These are phyloP conservation scores for Argynnis bischoffii DNA, from an alignment of 2,888 invertebrate genomes.

Conservation along the genomic window DNA sequence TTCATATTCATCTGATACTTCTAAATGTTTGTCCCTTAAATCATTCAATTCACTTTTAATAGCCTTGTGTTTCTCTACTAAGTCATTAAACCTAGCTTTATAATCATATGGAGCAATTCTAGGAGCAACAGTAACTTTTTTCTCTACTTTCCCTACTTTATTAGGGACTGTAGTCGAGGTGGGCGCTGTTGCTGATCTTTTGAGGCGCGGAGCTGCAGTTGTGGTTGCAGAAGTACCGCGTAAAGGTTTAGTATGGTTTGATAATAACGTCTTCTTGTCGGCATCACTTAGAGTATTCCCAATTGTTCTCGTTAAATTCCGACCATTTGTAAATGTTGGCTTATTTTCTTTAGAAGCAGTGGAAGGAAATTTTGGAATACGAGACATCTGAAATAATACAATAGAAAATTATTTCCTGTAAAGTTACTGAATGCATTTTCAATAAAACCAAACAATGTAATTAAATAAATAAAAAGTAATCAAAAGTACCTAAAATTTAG, in stretches of 20 bases:
- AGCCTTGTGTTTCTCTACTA: constrained; percentile 82
- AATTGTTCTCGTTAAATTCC: constrained; percentile 52
- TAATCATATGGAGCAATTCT: constrained; percentile 85
- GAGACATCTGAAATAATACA: constrained; percentile 67
- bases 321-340: constrained; percentile 56
- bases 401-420: not conserved
- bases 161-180: constrained; percentile 52
- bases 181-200: constrained; percentile 66
- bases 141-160: constrained; percentile 66
- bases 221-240: constrained; percentile 46
- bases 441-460: not conserved
- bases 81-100: constrained; percentile 84
- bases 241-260: constrained; percentile 68
- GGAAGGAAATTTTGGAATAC: constrained; percentile 70
- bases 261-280: constrained; percentile 67
- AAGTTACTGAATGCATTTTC: not conserved
- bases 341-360: constrained; percentile 66
- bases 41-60: constrained; percentile 79
- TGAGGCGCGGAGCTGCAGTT: constrained; percentile 59
- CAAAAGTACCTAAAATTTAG: no score
- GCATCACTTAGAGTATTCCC: constrained; percentile 66
- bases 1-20: constrained; percentile 78
- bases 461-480: not conserved
- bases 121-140: constrained; percentile 72
- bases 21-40: constrained; percentile 77